These are phyloP conservation scores for Brachionus asplanchnoidis DNA, from an alignment of 1,140 invertebrate genomes.

Conservation along the genomic window DNA sequence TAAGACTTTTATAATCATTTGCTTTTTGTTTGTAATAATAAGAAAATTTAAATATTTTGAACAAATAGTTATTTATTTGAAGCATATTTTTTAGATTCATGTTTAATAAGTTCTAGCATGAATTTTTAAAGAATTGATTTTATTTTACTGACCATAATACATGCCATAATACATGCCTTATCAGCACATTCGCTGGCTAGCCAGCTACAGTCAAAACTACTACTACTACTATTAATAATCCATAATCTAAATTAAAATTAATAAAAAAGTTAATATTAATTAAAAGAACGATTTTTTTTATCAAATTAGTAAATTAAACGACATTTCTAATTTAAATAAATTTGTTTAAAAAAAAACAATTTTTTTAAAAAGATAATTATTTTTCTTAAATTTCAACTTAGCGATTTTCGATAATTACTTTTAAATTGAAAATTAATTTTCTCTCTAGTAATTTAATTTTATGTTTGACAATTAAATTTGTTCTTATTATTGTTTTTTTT, in stretches of 20 bases:
- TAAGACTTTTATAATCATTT: too few species aligned
- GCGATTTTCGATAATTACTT: background rate
- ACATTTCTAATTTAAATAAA: background rate
- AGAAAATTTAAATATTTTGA: too few species aligned
- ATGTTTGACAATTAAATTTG: background rate
- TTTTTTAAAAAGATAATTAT: background rate
- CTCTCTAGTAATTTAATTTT: background rate
- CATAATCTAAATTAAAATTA: background rate
- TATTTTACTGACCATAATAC: too few species aligned
- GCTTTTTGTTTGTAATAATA: too few species aligned
- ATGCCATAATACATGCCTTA: too few species aligned
- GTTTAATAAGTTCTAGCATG: too few species aligned
- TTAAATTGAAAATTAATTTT: background rate
- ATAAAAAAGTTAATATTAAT: background rate
- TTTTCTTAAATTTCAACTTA: background rate
- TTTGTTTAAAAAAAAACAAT: background rate
- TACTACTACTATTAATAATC: too few species aligned
- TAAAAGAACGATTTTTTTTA: background rate
- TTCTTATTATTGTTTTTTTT: too few species aligned
- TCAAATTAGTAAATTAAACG: background rate
- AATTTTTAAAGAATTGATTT: background rate
- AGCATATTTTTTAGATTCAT: too few species aligned
- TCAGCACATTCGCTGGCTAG: too few species aligned
- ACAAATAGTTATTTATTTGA: too few species aligned
- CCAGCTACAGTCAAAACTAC: too few species aligned